Conservation (phyloP, 2,888 invertebrate species). For the Netelia inedita region DNA sequence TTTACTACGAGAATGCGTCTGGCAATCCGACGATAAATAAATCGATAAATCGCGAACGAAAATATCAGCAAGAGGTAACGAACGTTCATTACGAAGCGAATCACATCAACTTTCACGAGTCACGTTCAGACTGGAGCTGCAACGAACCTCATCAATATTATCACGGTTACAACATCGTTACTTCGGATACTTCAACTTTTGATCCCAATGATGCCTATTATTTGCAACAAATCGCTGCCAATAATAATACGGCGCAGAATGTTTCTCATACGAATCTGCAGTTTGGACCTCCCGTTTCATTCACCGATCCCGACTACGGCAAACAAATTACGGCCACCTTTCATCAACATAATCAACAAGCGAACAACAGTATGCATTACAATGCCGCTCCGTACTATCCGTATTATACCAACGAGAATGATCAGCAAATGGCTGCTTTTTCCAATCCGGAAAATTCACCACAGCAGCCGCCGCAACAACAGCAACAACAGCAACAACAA, state of each 20-base stretch:
- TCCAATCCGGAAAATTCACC: slow-evolving; percentile 41
- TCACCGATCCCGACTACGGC: slow-evolving; percentile 37
- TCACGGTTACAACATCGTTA: slow-evolving; percentile 58
- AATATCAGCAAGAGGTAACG: slow-evolving; percentile 21
- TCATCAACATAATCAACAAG: not conserved
- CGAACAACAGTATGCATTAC: slow-evolving; percentile 40
- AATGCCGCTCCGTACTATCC: slow-evolving; percentile 48
- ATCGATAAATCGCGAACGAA: slow-evolving; percentile 50
- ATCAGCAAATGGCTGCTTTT: slow-evolving; percentile 54
- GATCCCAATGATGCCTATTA: slow-evolving; percentile 70
- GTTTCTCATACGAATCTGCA: slow-evolving; percentile 23
- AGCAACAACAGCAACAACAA: slow-evolving; percentile 48
- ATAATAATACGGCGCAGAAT: slow-evolving; percentile 32
- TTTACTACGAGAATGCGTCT: slow-evolving; percentile 49
- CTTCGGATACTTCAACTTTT: slow-evolving; percentile 31
- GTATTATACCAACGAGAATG: slow-evolving; percentile 59
- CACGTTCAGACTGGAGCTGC: slow-evolving; percentile 18
- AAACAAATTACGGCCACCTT: slow-evolving; percentile 23
- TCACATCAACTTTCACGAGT: slow-evolving; percentile 34
- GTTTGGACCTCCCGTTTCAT: not conserved
- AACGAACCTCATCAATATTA: slow-evolving; percentile 64
- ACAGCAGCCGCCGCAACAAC: slow-evolving; percentile 44
- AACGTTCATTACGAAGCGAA: slow-evolving; percentile 49
- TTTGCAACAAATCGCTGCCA: slow-evolving; percentile 70
- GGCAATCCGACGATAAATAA: slow-evolving; percentile 25